Base-by-base conservation (phyloP, 2,888 invertebrate genomes). In the Agrilus biguttatus region DNA sequence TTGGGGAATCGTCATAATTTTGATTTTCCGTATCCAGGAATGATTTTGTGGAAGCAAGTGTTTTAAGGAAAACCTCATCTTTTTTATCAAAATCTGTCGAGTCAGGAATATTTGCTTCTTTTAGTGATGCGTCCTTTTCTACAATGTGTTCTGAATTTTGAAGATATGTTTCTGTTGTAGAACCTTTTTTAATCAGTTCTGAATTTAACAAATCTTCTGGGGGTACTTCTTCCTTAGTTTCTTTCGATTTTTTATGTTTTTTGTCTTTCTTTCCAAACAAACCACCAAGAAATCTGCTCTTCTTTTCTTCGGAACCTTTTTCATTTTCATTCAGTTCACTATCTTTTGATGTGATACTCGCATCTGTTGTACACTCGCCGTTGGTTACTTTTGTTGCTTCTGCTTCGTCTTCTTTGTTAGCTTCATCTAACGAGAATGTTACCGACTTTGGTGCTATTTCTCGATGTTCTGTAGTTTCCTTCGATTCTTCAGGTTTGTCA, bases 261-360 rank as follows among this genome's bases (percentile, higher is more conserved):
- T 37, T 33, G 36, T 39, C 23, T 43, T 36, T 58, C 43, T 57
- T 59, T 12, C 51, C 47, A 38, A 59, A 58, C 12, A 54, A 39
- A 19, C 57, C 55, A 37, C 42, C 37, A 34, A 51, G 47, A 14
- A 51, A 45, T 21, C 47, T 47, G 8, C 34, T 19, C 32, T 48
- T 46, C 33, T 47, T 44, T 39, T 43, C 41, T 2, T 36, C 42
- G 32, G 36, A 23, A 8, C 17, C 10, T 42, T 48, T 14, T 32
- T 28, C 40, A 37, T 34, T 32, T 13, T 38, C 35, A 10, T 8
- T 34, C 19, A 14, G 10, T 8, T 39, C 34, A 10, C 39, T 13
- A 33, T 37, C 35, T 40, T 23, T 38, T 19, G 23, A 19, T 38
- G 40, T 37, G 33, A 41, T 33, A 21, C 40, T 35, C 37, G 23